Percentiles rank a stretch among this genome's conserved stretches.
Conservation (phyloP, 2,888 invertebrate species). For the Hetaerina titia region DNA sequence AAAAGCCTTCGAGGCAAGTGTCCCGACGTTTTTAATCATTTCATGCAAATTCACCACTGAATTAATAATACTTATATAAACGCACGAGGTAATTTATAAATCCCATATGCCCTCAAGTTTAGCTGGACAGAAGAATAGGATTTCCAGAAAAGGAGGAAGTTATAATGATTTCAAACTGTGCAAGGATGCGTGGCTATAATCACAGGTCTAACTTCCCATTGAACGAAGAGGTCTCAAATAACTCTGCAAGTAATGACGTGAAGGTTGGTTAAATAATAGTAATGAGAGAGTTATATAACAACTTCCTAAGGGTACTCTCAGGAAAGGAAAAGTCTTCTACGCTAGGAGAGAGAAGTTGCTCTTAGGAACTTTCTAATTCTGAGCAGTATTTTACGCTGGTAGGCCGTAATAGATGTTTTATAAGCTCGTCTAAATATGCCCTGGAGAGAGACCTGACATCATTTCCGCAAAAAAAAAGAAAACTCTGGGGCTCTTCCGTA, state of each 20-base stretch:
- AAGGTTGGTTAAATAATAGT: background rate
- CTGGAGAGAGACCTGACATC: background rate
- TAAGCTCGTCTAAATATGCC: background rate
- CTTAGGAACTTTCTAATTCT: constrained; percentile 19
- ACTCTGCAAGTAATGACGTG: background rate
- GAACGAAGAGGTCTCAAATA: too few relatives aligned
- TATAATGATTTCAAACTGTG: too few relatives aligned
- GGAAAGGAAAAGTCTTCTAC: background rate
- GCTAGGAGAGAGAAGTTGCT: background rate
- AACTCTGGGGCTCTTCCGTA: background rate
- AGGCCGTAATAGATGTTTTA: background rate
- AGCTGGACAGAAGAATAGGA: too few relatives aligned
- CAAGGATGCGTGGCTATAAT: too few relatives aligned
- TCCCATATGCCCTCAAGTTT: too few relatives aligned
- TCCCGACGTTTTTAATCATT: too few relatives aligned
- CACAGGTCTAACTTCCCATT: too few relatives aligned
- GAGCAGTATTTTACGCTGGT: background rate
- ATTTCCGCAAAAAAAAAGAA: background rate
- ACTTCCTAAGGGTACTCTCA: background rate
- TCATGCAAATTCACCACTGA: too few relatives aligned
- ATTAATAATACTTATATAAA: too few relatives aligned
- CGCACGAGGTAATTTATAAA: too few relatives aligned
- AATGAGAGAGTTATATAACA: background rate
- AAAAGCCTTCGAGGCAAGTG: too few relatives aligned
- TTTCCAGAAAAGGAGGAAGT: too few relatives aligned